Conservation (phyloP, 2,888 invertebrate genomes). For the Leptogaster cylindrica region DNA sequence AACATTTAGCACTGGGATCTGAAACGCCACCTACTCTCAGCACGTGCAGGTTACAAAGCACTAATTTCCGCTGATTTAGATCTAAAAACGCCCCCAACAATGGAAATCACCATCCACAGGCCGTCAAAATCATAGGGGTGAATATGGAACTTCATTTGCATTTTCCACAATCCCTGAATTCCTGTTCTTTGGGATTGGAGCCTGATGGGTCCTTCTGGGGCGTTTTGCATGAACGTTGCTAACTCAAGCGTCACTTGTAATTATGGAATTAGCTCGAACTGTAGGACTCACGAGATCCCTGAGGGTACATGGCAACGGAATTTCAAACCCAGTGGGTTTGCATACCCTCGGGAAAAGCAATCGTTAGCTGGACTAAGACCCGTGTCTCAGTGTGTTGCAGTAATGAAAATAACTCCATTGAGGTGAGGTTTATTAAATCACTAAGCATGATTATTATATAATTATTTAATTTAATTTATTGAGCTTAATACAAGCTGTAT, state of each 20-base stretch:
- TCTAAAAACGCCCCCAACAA: constrained; percentile 31
- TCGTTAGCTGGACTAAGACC: no score
- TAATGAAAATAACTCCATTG: no score
- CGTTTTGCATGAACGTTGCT: background rate
- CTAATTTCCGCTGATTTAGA: constrained; percentile 38
- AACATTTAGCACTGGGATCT: background rate
- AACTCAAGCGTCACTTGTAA: constrained; percentile 36
- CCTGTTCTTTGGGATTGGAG: background rate
- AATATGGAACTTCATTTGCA: constrained; percentile 23
- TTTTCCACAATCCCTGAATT: constrained; percentile 11
- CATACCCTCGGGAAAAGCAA: no score
- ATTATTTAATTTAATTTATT: no score
- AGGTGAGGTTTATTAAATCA: no score
- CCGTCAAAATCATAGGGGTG: background rate
- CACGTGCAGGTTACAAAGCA: constrained; percentile 33
- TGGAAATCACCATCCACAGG: constrained; percentile 5
- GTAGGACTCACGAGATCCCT: background rate
- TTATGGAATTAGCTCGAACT: constrained; percentile 27
- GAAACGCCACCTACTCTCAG: constrained; percentile 19
- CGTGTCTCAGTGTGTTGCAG: no score
- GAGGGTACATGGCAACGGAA: constrained; percentile 13
- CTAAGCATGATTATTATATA: no score
- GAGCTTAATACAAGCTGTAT: no score
- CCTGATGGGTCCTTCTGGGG: background rate
- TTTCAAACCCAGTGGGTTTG: constrained; percentile 7